Evolutionary conservation across 2,113 vertebrate species (phyloP).

Genomic region (Petrocephalus zakoni): DNA sequence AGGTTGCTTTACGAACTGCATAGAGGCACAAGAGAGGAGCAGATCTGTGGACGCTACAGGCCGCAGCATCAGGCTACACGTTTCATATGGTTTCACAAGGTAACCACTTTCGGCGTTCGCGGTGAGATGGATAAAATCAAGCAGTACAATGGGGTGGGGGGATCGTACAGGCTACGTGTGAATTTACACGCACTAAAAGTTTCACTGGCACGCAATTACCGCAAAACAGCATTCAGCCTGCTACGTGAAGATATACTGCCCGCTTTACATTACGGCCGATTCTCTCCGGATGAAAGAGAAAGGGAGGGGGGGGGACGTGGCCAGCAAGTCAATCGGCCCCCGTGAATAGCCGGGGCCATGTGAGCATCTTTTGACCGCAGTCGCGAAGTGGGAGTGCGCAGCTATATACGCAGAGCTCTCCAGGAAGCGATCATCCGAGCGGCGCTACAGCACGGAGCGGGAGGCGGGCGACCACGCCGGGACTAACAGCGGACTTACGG

Average conservation of each 20-base stretch:
- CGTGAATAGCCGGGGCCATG: background rate
- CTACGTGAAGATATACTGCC: background rate
- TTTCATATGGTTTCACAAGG: background rate
- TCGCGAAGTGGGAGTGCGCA: slow-evolving; percentile 42
- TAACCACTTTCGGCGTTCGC: background rate
- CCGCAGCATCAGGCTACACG: background rate
- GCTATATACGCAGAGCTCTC: slow-evolving; percentile 41
- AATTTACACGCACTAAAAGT: slow-evolving; percentile 3
- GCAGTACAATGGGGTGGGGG: background rate
- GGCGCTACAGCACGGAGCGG: background rate
- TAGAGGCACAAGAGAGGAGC: background rate
- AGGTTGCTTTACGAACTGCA: background rate
- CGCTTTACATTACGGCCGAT: background rate
- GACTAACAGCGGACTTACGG: background rate
- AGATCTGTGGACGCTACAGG: background rate
- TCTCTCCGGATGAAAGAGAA: background rate
- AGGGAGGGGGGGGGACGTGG: background rate
- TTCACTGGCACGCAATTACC: background rate
- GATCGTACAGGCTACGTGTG: background rate
- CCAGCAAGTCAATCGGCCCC: slow-evolving; percentile 21
- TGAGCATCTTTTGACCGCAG: slow-evolving; percentile 16
- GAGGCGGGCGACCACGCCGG: background rate
- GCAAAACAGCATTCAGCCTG: background rate
- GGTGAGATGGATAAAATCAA: background rate
- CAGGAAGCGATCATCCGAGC: slow-evolving; percentile 32